These are phyloP conservation scores for Tapirus indicus DNA, from an alignment of 2,797 vertebrate genomes.

Conservation along the genomic window DNA sequence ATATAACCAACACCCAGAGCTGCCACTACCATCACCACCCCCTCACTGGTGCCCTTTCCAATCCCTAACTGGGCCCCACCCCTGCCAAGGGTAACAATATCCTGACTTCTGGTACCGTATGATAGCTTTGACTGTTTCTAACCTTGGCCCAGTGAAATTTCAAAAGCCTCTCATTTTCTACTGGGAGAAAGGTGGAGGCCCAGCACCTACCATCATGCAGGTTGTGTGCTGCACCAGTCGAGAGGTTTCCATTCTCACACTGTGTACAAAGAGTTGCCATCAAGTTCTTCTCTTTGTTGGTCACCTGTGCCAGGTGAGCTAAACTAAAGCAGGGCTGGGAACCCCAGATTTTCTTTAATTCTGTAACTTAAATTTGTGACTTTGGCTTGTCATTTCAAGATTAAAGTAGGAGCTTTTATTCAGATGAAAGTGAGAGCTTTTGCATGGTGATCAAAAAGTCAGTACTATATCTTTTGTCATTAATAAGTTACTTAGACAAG, in stretches of 20 bases:
- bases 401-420: conserved; percentile 45
- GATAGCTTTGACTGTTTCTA: not conserved
- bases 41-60: not conserved
- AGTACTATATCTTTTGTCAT: conserved; percentile 2
- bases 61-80: not conserved
- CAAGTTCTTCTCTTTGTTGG: not conserved
- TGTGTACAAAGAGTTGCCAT: not conserved
- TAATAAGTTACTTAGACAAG: conserved; percentile 13
- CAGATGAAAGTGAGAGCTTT: conserved; percentile 7
- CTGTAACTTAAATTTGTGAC: not conserved
- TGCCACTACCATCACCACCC: not conserved
- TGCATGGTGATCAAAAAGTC: conserved; percentile 5
- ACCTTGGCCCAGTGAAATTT: not conserved
- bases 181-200: not conserved
- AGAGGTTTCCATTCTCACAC: not conserved
- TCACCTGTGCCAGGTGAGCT: not conserved
- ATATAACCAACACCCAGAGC: not conserved
- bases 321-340: not conserved
- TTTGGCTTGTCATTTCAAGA: not conserved
- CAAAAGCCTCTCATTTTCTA: not conserved
- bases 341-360: not conserved
- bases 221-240: not conserved
- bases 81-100: not conserved
- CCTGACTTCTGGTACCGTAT: not conserved
- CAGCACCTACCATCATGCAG: not conserved